Percentiles rank a stretch among this genome's conserved stretches.
These are phyloP conservation scores for Alviniconcha marisindica DNA, from an alignment of 1,140 invertebrate species.

Conservation along the genomic window DNA sequence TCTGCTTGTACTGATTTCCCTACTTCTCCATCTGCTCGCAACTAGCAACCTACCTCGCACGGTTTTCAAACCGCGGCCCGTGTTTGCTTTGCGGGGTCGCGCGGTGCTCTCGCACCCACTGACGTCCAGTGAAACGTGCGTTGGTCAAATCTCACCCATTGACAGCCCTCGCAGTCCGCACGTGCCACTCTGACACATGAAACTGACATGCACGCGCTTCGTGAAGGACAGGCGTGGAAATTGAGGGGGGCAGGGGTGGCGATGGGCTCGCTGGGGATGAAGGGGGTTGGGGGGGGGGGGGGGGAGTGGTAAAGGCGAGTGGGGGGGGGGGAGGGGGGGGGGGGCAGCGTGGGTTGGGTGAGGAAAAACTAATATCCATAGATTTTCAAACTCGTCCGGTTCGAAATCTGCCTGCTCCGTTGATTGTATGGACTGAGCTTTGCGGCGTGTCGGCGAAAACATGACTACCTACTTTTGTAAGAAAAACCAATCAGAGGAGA, in stretches of 20 bases:
- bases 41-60: too few relatives aligned
- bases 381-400: too few relatives aligned
- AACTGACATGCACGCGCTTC: conserved; percentile 12
- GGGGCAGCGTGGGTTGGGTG: not conserved
- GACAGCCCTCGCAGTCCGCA: not conserved
- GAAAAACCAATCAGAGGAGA: too few relatives aligned
- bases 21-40: too few relatives aligned
- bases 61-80: too few relatives aligned
- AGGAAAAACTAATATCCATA: not conserved
- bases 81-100: too few relatives aligned
- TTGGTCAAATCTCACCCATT: not conserved
- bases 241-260: not conserved
- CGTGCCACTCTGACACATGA: not conserved
- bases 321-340: not conserved
- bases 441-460: too few relatives aligned
- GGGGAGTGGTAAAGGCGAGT: too few relatives aligned
- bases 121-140: not conserved
- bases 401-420: too few relatives aligned
- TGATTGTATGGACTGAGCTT: too few relatives aligned
- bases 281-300: not conserved
- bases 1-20: too few relatives aligned
- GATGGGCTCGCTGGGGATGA: not conserved
- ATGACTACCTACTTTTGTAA: too few relatives aligned
- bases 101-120: not conserved
- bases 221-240: not conserved